These are phyloP conservation scores for Theonella swinhoei DNA, from an alignment of 37 sponge, comb jelly and placozoan species.

Conservation along the genomic window DNA sequence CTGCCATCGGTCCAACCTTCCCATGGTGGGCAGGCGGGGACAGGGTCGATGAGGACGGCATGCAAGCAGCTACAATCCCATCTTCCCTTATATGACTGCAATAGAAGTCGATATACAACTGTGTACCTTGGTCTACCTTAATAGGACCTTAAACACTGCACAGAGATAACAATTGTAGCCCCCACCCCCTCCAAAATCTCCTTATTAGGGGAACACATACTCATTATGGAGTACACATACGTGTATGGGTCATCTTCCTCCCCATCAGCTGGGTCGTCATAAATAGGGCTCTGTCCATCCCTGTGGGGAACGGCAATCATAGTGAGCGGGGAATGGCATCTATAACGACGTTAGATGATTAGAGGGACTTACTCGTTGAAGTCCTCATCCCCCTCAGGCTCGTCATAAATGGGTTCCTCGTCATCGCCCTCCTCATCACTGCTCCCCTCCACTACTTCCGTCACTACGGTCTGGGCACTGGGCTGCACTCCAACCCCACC, in stretches of 20 bases:
- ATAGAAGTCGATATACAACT: no score
- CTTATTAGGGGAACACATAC: not conserved
- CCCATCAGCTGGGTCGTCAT: slow-evolving; percentile 13
- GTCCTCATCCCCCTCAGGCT: slow-evolving; percentile 14
- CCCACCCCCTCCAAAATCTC: not conserved
- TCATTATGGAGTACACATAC: not conserved
- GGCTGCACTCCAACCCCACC: no score
- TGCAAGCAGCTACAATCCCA: no score
- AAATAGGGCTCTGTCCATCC: not conserved
- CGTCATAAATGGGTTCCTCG: not conserved
- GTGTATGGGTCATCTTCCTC: slow-evolving; percentile 21
- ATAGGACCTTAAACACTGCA: no score
- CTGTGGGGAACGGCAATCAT: not conserved
- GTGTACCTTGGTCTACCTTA: no score
- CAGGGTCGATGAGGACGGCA: no score
- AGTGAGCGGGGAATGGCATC: not conserved
- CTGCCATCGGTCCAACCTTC: not conserved
- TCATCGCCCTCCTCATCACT: slow-evolving; percentile 24
- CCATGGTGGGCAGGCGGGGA: no score
- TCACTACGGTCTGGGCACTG: not conserved
- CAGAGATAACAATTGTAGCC: no score
- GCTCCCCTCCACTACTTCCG: not conserved
- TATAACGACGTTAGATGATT: not conserved
- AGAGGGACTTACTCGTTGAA: slow-evolving; percentile 10
- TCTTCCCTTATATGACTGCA: no score